Base-by-base conservation (phyloP, 2,113 vertebrate genomes). In the Chroicocephalus ridibundus region DNA sequence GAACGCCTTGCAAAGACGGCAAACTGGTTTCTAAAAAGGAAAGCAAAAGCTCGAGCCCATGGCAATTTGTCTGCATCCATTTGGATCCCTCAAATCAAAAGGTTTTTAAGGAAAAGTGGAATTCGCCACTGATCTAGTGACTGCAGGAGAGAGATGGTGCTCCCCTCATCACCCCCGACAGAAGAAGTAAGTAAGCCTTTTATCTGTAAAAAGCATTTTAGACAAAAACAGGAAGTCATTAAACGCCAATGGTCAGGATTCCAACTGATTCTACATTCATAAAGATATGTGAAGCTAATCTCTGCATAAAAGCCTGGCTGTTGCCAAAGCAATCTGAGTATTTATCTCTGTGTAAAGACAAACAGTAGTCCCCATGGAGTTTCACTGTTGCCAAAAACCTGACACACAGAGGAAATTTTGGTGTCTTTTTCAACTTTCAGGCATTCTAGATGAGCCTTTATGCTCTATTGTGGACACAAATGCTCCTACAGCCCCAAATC, bases 291-390 rank as follows among this genome's bases (percentile, higher is more conserved):
- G 93, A 95, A 95, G 78, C 65, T 96, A 94, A 71, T 89, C 80
- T 90, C 88, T 93, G 94, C 98, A 94, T 96, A 94, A 96, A 92
- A 88, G 76, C 49, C 88, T 75, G 84, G 87, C 82, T 94, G 94
- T 95, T 97, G 95, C 96, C 96, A 97, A 96, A 97, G 91, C 75
- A 86, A 96, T 96, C 55, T 95, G 75, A 97, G 92, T 96, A 98
- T 97, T 98, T 97, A 96, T 94, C 85, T 86, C 64, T 85, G 82
- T 76, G 66, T 93, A 97, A 96, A 97, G 79, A 96, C 93, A 97
- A 97, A 94, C 95, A 82, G 82, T 91, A 93, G 82, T 74, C 90
- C 62, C 86, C 1, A 2, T 27, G 72, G 92, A 97, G 75, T 82
- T 90, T 78, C 12, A 46, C 77, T 85, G 76, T 64, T 97, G 76